These are phyloP conservation scores for Podarcis lilfordi DNA, from an alignment of 2,797 vertebrate species.

Conservation along the genomic window DNA sequence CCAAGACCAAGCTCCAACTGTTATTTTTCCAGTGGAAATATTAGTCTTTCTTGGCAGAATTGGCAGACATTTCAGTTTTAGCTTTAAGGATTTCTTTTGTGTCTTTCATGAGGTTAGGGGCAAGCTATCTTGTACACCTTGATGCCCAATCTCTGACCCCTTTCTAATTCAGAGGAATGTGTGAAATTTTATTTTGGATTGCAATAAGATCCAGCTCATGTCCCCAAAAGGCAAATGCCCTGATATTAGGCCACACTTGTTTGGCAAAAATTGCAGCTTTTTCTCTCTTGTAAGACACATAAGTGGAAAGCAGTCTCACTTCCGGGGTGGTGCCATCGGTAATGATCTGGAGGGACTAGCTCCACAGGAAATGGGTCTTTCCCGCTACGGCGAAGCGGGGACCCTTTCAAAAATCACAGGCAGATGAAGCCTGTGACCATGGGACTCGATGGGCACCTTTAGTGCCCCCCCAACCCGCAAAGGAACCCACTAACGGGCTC, in stretches of 20 bases:
- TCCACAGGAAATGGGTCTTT: too few relatives aligned
- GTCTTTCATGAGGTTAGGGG: constrained; percentile 57
- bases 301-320: constrained; percentile 31
- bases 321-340: too few relatives aligned
- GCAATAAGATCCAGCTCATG: constrained; percentile 72
- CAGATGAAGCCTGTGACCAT: too few relatives aligned
- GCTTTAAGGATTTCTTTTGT: constrained; percentile 71
- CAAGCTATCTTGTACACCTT: constrained; percentile 57
- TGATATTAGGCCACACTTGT: constrained; percentile 32
- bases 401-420: too few relatives aligned
- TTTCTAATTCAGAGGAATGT: constrained; percentile 73
- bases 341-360: too few relatives aligned
- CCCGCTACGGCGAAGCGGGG: too few relatives aligned
- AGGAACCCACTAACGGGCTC: too few relatives aligned
- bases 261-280: constrained; percentile 17
- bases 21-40: constrained; percentile 70
- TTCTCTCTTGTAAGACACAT: constrained; percentile 47
- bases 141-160: constrained; percentile 68
- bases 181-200: constrained; percentile 71
- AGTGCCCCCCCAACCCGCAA: too few relatives aligned
- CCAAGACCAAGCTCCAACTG: constrained; percentile 53
- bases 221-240: constrained; percentile 54
- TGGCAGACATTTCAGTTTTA: constrained; percentile 60
- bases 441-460: too few relatives aligned
- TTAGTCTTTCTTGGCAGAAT: constrained; percentile 68